Percentiles rank a stretch among this genome's conserved stretches.
These are phyloP conservation scores for Aptenodytes patagonicus DNA, from an alignment of 2,113 vertebrate genomes.

Conservation along the genomic window DNA sequence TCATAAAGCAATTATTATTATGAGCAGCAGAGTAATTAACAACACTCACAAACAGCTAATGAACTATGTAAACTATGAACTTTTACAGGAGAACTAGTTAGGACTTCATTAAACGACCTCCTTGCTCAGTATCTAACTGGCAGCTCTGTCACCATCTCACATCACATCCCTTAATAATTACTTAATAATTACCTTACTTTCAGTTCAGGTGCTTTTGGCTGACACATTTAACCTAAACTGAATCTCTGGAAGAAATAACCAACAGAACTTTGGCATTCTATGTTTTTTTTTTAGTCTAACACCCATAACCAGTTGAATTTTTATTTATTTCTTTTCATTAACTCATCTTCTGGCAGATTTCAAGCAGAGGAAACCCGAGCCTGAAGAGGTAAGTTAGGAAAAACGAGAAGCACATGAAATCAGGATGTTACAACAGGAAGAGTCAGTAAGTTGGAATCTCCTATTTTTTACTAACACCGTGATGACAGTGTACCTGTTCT, in stretches of 20 bases:
- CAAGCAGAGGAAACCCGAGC: neutral
- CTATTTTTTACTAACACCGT: neutral
- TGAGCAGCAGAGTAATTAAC: neutral
- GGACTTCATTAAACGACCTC: neutral
- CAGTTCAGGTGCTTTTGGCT: neutral
- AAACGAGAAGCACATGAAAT: neutral
- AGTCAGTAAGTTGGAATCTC: neutral
- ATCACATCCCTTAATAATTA: neutral
- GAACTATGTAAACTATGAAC: neutral
- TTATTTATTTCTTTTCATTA: neutral
- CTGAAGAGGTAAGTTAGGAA: neutral
- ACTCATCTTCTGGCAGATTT: neutral
- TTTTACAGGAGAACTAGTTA: neutral
- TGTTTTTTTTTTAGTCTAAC: neutral
- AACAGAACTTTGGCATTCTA: neutral
- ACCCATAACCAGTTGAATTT: neutral
- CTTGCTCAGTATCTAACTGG: neutral
- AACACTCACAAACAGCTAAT: neutral
- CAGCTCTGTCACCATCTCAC: neutral
- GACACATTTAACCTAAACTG: neutral
- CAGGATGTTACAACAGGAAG: neutral
- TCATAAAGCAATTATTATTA: neutral
- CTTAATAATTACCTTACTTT: neutral
- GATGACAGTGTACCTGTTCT: slow-evolving; percentile 83
- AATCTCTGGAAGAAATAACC: neutral